Conservation (phyloP, 2,113 vertebrate species). For the Nothoprocta pentlandii region DNA sequence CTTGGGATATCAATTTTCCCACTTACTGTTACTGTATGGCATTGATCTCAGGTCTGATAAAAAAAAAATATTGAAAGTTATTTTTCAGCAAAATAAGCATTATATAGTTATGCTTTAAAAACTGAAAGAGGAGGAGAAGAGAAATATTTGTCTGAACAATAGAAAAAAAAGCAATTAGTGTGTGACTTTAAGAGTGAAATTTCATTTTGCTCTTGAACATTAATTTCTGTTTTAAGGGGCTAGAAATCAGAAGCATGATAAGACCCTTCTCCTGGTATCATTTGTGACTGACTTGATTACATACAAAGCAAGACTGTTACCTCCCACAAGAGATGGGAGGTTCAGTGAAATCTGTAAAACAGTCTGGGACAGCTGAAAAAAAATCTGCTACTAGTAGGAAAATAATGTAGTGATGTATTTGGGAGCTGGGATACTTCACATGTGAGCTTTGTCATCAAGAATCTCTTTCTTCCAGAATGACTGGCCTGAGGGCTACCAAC, state of each 20-base stretch:
- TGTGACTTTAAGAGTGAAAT: background rate
- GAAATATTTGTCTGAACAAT: background rate
- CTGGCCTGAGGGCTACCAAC: slow-evolving; percentile 87
- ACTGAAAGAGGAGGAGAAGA: background rate
- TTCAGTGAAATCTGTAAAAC: background rate
- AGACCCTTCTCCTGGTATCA: background rate
- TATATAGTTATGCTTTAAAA: background rate
- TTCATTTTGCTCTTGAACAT: background rate
- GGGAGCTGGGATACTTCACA: background rate
- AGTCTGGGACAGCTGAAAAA: background rate
- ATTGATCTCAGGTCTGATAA: background rate
- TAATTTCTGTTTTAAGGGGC: background rate
- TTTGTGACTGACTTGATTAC: background rate
- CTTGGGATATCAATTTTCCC: background rate
- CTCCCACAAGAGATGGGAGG: background rate
- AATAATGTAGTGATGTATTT: background rate
- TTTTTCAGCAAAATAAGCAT: background rate
- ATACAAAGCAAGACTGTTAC: background rate
- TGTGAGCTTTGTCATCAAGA: background rate
- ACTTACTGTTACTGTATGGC: background rate
- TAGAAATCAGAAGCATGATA: background rate
- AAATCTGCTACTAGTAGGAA: background rate
- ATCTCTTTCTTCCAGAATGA: slow-evolving; percentile 76
- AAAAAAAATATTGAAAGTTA: background rate
- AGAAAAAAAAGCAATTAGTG: background rate